Evolutionary conservation across 1,140 invertebrate species (phyloP).

Genomic region (Ectropis grisescens): DNA sequence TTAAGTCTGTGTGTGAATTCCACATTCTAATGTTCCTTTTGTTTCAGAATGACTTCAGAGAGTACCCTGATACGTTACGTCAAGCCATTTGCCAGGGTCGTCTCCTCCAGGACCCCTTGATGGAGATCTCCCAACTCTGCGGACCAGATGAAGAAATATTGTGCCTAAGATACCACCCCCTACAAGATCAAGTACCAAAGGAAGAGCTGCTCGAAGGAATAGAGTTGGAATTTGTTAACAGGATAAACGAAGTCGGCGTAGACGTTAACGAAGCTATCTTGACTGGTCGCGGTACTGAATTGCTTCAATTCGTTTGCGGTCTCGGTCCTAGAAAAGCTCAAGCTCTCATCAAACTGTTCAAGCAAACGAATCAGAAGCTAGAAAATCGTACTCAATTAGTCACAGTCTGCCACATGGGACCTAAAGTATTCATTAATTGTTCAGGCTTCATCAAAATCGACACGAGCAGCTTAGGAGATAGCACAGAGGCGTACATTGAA

Average conservation of each 20-base stretch:
- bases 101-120: constrained; percentile 93
- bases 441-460: constrained; percentile 99
- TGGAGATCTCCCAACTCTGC: constrained; percentile 96
- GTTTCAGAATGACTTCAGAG: constrained; percentile 84
- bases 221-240: constrained; percentile 92
- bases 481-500: constrained; percentile 95
- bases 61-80: constrained; percentile 89
- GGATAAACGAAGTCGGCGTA: constrained; percentile 98
- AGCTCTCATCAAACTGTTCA: constrained; percentile 90
- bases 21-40: no score
- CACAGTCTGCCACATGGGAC: constrained; percentile 95
- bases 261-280: constrained; percentile 95
- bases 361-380: constrained; percentile 93
- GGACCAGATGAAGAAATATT: constrained; percentile 96
- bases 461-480: constrained; percentile 93
- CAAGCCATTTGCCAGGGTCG: constrained; percentile 94
- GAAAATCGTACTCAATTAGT: constrained; percentile 97
- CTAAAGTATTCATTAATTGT: constrained; percentile 99
- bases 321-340: constrained; percentile 95
- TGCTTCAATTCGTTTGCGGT: constrained; percentile 99
- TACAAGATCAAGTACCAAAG: constrained; percentile 89
- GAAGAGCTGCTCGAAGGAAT: constrained; percentile 90
- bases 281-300: constrained; percentile 86
- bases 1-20: no score
- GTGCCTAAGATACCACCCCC: constrained; percentile 91